Percentiles rank a stretch among this genome's conserved stretches.
Conservation (phyloP, 2,797 vertebrate genomes). For the Mus minutoides region DNA sequence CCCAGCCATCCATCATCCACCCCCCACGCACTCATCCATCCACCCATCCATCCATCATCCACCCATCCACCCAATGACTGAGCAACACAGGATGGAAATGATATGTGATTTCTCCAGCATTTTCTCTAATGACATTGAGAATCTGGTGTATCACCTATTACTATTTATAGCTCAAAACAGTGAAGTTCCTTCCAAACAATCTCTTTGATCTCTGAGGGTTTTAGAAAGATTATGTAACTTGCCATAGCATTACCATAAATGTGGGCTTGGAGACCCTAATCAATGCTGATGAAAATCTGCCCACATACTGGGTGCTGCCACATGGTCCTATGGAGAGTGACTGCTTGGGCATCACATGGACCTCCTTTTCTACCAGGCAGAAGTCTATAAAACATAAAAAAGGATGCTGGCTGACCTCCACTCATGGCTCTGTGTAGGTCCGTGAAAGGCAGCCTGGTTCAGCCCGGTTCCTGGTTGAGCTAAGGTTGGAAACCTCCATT, state of each 20-base stretch:
- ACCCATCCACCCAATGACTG: too few species aligned
- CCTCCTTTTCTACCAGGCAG: not conserved
- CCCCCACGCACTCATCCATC: too few species aligned
- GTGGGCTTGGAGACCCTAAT: not conserved
- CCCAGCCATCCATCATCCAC: too few species aligned
- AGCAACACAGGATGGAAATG: not conserved
- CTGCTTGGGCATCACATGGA: rapidly evolving
- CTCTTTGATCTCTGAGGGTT: not conserved
- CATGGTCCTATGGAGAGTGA: not conserved
- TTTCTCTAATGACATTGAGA: not conserved
- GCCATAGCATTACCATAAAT: not conserved
- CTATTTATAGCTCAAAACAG: not conserved
- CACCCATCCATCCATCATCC: too few species aligned
- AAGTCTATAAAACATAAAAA: not conserved
- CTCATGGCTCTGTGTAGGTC: too few species aligned
- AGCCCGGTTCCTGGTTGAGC: too few species aligned
- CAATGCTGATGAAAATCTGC: not conserved
- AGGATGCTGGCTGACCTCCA: too few species aligned
- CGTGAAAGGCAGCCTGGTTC: too few species aligned
- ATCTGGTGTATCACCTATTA: not conserved
- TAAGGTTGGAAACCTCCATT: too few species aligned
- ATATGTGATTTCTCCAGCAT: too few species aligned
- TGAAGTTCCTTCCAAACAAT: not conserved
- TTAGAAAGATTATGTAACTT: not conserved
- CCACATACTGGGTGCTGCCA: not conserved